Percentiles rank a stretch among this genome's conserved stretches.
phyloP scores from a whole-genome alignment of 2,888 invertebrate genomes.

The Iselma pallidipennis region DNA sequence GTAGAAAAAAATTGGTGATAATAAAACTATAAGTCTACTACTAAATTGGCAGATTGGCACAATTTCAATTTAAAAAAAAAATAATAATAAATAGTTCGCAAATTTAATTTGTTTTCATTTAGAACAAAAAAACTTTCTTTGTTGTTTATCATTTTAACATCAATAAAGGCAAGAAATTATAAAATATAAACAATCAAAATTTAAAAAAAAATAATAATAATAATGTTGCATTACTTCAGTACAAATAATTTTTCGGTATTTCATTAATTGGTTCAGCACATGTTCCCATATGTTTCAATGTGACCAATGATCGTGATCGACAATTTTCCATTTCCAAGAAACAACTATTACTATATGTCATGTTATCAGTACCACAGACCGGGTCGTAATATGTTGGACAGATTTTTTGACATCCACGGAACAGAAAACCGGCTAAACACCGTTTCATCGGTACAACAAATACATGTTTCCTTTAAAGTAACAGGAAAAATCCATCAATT shows the following conservation, averaged over 20 bases:
- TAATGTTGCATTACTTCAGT: slow-evolving; percentile 58
- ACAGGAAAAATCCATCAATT: not conserved
- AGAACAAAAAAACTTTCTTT: slow-evolving; percentile 12
- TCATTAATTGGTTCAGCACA: slow-evolving; percentile 84
- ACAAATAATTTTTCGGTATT: slow-evolving; percentile 85
- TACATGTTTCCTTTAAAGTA: slow-evolving; percentile 74
- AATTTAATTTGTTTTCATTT: slow-evolving; percentile 5
- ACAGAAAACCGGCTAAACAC: slow-evolving; percentile 82
- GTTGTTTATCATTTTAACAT: not conserved
- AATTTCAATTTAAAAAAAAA: slow-evolving; percentile 23
- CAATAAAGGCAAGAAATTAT: slow-evolving; percentile 20
- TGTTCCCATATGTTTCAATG: slow-evolving; percentile 79
- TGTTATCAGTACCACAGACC: slow-evolving; percentile 89
- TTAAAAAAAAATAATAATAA: not conserved
- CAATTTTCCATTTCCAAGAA: slow-evolving; percentile 92
- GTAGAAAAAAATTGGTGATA: slow-evolving; percentile 8
- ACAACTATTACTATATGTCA: slow-evolving; percentile 93
- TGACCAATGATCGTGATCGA: slow-evolving; percentile 77
- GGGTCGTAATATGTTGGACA: slow-evolving; percentile 88
- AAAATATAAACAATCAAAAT: slow-evolving; percentile 10
- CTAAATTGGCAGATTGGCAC: slow-evolving; percentile 25
- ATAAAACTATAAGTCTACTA: not conserved
- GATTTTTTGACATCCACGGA: slow-evolving; percentile 84
- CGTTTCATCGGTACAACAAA: slow-evolving; percentile 89
- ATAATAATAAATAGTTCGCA: slow-evolving; percentile 8